Base-by-base conservation (phyloP, 2,113 vertebrate genomes). In the Dasyornis broadbenti region DNA sequence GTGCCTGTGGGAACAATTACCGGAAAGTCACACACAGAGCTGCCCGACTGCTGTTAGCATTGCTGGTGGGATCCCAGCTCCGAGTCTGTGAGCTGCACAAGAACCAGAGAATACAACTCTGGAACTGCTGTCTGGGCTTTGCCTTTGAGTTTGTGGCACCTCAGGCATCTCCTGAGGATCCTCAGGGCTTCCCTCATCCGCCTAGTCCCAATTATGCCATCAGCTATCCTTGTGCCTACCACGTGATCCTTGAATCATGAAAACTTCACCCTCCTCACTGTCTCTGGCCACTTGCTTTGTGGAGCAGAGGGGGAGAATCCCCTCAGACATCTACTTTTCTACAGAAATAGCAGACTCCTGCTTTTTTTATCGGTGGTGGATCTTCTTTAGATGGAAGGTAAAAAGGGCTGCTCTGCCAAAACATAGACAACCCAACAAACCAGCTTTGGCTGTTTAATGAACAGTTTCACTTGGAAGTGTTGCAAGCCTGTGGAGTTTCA, bases 1-100 rank as follows among this genome's bases (percentile, higher is more conserved):
- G 0, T 91, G 93, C 76, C 75, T 59, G 69, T 9, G 68, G 50
- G 37, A 93, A 97, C 94, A 96, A 96, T 97, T 70, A 68, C 53
- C 2, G 75, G 96, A 96, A 96, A 87, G 10, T 14, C 26, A 45
- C 70, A 6, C 42, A 6, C 39, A 7, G 72, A 86, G 44, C 68
- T 75, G 17, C 22, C 18, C 1, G 1, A 15, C 4, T 71, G 63
- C 94, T 81, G 24, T 21, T 56, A 70, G 89, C 54, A 39, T 1
- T 15, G 21, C 37, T 10, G 13, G 7, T 45, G n/a, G 50, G 71
- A 73, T 59, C 70, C 70, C 76, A 78, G 85, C 71, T 54, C 45
- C 0, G 1, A 91, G 66, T 31, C 6, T 15, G 2, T 19, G 49
- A 19, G 53, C 19, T 9, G 2, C 1, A 9, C 44, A 63, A 60